Conservation (phyloP, 2,113 vertebrate genomes). For the Paralichthys olivaceus region DNA sequence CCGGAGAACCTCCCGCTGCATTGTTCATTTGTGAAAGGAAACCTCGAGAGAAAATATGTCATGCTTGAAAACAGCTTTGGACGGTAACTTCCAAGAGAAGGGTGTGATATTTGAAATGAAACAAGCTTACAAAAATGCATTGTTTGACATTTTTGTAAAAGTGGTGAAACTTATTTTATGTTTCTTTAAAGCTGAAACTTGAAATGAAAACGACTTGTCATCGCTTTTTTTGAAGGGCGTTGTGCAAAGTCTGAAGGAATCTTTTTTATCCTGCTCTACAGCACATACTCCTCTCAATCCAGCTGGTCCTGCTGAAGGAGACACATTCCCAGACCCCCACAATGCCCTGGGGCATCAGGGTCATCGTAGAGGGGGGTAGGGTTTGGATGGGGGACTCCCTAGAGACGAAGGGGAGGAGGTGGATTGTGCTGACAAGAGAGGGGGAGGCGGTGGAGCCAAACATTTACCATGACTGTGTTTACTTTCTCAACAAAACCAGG, state of each 20-base stretch:
- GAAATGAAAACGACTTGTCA: background rate
- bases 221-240: background rate
- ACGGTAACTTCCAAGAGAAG: background rate
- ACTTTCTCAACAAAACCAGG: constrained; percentile 4
- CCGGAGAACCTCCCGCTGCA: no score
- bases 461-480: constrained; percentile 26
- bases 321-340: constrained; percentile 74
- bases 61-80: background rate
- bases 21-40: no score
- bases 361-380: constrained; percentile 37
- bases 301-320: constrained; percentile 75
- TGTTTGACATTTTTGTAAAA: background rate
- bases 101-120: background rate
- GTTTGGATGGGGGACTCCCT: constrained; percentile 35
- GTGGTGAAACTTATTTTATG: background rate
- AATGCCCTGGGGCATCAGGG: constrained; percentile 56
- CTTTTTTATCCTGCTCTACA: constrained; percentile 22
- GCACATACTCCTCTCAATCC: constrained; percentile 42
- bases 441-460: constrained; percentile 14
- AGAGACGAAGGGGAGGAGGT: constrained; percentile 23
- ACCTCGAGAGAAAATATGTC: no score
- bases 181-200: constrained; percentile 6
- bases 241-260: constrained; percentile 29
- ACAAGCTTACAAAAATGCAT: background rate
- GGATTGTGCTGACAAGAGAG: constrained; percentile 9